Evolutionary conservation across 2,797 vertebrate genomes (phyloP), one percentile per base, ranked within the genome.

Genomic region (Phrynocephalus forsythii): DNA sequence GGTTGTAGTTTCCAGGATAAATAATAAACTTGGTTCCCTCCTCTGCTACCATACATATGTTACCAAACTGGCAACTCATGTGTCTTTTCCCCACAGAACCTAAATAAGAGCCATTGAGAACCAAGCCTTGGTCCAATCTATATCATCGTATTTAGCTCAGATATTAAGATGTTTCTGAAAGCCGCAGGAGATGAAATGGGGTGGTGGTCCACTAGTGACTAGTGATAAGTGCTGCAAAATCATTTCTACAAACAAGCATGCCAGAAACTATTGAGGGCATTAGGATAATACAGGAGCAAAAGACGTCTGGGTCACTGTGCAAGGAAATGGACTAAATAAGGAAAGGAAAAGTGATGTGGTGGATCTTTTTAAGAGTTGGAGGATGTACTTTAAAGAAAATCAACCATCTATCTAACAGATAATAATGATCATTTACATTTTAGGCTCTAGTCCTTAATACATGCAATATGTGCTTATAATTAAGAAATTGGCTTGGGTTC

Each of bases 111-210:
- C 1, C 18, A 20, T 44, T 48, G 20, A 48, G 75, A 77, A 77
- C 50, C 48, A 50, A 13, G 44, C 22, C 75, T 77, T 26, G 3
- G 10, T 77, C 24, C 26, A 11, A 28, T 28, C 3, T 52, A n/a
- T n/a, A 71, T 71, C 13, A n/a, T 13, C 11, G 28, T 30, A 13
- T n/a, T 6, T 30, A 52, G 28, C n/a, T 82, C 86, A 87, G 79
- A 87, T 44, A 60, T 8, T 50, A 38, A 73, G n/a, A 1, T 3
- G 38, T 81, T 85, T 44, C 82, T 9, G 63, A 11, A 90, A 76
- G 33, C 76, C 22, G 3, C 52, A 48, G 3, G 79, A 0, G 0
- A 0, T 33, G 10, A 50, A 72, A 52, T 56, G 50, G 3, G 52
- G 16, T 1, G 20, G 56, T 56, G 9, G 52, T 56, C 11, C 52